Conservation (phyloP, 2,797 vertebrate species). For the Melanotaenia nigrans region DNA sequence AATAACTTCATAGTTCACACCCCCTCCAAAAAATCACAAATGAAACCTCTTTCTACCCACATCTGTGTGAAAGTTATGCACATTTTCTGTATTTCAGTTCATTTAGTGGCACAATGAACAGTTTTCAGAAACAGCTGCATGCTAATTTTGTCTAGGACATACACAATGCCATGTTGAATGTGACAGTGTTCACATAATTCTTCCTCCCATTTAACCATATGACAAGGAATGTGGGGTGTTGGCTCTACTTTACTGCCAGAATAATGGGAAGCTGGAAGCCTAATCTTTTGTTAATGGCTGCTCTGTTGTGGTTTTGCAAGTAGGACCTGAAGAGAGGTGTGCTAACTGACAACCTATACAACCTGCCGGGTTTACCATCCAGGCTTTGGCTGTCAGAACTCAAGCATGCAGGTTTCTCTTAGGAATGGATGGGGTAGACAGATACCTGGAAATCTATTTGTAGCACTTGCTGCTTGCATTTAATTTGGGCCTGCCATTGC, state of each 20-base stretch:
- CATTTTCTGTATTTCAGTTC: not conserved
- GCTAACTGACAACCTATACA: constrained; percentile 73
- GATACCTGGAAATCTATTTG: constrained; percentile 29
- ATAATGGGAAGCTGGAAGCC: constrained; percentile 68
- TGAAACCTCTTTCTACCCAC: too few relatives aligned
- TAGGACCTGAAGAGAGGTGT: constrained; percentile 30
- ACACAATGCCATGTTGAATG: too few relatives aligned
- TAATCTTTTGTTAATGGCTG: constrained; percentile 80
- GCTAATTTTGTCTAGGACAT: too few relatives aligned
- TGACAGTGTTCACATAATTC: not conserved
- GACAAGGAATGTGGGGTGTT: not conserved
- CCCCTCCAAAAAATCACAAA: too few relatives aligned
- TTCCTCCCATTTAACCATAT: constrained; percentile 11
- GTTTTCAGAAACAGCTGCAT: too few relatives aligned
- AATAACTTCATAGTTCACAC: too few relatives aligned
- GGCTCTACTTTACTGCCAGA: constrained; percentile 20
- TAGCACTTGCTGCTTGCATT: constrained; percentile 41
- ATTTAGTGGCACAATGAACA: not conserved
- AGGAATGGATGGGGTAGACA: constrained; percentile 23
- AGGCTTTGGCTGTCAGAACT: constrained; percentile 42
- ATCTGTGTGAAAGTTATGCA: too few relatives aligned
- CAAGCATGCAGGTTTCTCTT: constrained; percentile 22
- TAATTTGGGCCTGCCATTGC: constrained; percentile 50
- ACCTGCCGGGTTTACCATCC: constrained; percentile 50
- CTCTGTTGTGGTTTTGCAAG: constrained; percentile 54